Evolutionary conservation across 1,140 invertebrate species (phyloP).

Genomic region (Tachypleus tridentatus): DNA sequence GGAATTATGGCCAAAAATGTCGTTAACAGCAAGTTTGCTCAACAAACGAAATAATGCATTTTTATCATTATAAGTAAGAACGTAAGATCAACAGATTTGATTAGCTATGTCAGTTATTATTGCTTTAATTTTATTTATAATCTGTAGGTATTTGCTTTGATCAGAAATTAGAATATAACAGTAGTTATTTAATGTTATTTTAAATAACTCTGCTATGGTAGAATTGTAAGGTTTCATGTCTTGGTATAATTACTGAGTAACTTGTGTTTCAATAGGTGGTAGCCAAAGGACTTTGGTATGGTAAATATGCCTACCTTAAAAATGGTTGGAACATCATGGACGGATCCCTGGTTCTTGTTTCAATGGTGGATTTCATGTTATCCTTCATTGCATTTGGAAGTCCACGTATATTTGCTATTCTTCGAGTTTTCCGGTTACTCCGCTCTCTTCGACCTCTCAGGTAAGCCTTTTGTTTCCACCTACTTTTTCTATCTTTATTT

Average conservation of each 20-base stretch:
- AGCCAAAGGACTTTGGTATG: slow-evolving; percentile 87
- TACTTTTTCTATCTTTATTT: not conserved
- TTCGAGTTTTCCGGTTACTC: slow-evolving; percentile 87
- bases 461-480: slow-evolving; percentile 25
- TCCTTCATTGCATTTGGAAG: slow-evolving; percentile 81
- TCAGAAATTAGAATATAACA: too few relatives aligned
- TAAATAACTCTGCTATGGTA: too few relatives aligned
- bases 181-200: too few relatives aligned
- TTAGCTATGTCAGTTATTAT: too few relatives aligned
- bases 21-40: too few relatives aligned
- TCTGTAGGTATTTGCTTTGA: too few relatives aligned
- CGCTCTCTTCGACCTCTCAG: slow-evolving; percentile 85
- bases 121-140: too few relatives aligned
- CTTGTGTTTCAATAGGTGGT: slow-evolving; percentile 46
- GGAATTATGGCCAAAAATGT: too few relatives aligned
- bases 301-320: slow-evolving; percentile 83
- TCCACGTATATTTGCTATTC: slow-evolving; percentile 80
- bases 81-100: too few relatives aligned
- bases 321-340: slow-evolving; percentile 99
- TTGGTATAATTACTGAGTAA: not conserved
- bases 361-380: slow-evolving; percentile 91
- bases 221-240: not conserved
- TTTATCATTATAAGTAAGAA: too few relatives aligned
- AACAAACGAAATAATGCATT: too few relatives aligned
- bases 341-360: slow-evolving; percentile 91